phyloP scores from a whole-genome alignment of 2,113 vertebrate genomes.

The Poecilia latipinna region DNA sequence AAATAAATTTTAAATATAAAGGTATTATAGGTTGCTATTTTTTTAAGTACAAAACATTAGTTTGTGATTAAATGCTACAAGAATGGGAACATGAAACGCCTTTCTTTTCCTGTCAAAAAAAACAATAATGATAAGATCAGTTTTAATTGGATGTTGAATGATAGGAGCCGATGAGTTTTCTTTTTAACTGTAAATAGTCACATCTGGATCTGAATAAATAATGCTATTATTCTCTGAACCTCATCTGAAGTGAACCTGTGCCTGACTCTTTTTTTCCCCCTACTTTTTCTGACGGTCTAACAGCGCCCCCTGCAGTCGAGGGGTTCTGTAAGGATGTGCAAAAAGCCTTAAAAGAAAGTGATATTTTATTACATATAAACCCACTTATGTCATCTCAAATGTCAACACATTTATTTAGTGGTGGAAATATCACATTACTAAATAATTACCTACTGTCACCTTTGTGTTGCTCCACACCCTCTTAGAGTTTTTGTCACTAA shows the following conservation, averaged over 20 bases:
- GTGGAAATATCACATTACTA: neutral
- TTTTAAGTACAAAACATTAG: conserved; percentile 82
- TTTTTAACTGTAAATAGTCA: conserved; percentile 80
- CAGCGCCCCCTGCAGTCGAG: neutral
- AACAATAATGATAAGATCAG: conserved; percentile 28
- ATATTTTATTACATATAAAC: neutral
- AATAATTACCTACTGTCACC: neutral
- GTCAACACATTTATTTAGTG: neutral
- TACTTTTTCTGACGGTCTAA: neutral
- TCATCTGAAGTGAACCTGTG: conserved; percentile 11
- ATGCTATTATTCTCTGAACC: conserved; percentile 59
- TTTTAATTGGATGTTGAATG: conserved; percentile 77
- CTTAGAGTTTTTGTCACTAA: neutral
- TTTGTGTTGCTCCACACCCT: neutral
- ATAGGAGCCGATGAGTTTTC: conserved; percentile 69
- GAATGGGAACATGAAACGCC: conserved; percentile 63
- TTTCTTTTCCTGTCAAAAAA: conserved; percentile 70
- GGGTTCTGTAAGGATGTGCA: neutral
- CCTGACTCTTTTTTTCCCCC: neutral
- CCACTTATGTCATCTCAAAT: neutral
- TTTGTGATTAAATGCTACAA: conserved; percentile 76
- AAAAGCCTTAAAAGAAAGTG: neutral
- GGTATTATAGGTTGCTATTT: conserved; percentile 89
- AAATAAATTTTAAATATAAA: conserved; percentile 89
- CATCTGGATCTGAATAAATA: conserved; percentile 79